Percentiles rank a stretch among this genome's conserved stretches.
Conservation (phyloP, 2,797 vertebrate species). For the Avahi laniger region DNA sequence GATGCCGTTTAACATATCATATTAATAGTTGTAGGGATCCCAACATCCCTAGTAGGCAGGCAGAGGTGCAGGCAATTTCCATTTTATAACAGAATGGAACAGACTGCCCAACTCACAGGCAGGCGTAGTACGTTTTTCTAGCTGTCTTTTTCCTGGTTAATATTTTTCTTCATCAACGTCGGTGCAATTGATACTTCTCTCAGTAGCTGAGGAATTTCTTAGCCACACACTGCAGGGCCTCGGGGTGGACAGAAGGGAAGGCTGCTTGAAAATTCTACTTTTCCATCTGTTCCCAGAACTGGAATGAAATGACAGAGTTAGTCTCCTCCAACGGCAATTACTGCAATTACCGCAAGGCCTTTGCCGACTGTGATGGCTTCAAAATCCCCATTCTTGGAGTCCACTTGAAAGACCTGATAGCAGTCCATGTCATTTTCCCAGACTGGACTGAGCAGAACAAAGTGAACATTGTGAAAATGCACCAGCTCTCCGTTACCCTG, state of each 20-base stretch:
- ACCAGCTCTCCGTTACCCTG: conserved; percentile 96
- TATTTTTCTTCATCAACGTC: not conserved
- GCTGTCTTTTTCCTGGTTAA: conserved; percentile 1
- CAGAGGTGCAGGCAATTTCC: not conserved
- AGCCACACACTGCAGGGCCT: not conserved
- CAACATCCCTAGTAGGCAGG: not conserved
- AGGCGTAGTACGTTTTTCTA: not conserved
- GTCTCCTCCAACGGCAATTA: conserved; percentile 98
- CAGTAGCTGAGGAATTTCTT: conserved; percentile 38
- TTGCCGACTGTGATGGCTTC: conserved; percentile 93
- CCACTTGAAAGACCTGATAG: conserved; percentile 98
- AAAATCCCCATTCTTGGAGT: conserved; percentile 98
- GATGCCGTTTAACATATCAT: not conserved
- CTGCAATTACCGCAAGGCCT: conserved; percentile 95
- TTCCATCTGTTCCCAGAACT: conserved; percentile 88
- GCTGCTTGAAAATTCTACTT: conserved; percentile 31
- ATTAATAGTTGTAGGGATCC: not conserved
- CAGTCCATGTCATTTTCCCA: conserved; percentile 95
- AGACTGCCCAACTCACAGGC: not conserved
- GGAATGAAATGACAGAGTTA: conserved; percentile 97
- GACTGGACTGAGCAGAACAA: conserved; percentile 93
- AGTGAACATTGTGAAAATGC: conserved; percentile 98
- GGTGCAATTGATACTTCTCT: not conserved
- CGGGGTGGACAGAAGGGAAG: not conserved
- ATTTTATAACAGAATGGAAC: not conserved